Conservation (phyloP, 2,113 vertebrate species). For the Gopherus evgoodei region DNA sequence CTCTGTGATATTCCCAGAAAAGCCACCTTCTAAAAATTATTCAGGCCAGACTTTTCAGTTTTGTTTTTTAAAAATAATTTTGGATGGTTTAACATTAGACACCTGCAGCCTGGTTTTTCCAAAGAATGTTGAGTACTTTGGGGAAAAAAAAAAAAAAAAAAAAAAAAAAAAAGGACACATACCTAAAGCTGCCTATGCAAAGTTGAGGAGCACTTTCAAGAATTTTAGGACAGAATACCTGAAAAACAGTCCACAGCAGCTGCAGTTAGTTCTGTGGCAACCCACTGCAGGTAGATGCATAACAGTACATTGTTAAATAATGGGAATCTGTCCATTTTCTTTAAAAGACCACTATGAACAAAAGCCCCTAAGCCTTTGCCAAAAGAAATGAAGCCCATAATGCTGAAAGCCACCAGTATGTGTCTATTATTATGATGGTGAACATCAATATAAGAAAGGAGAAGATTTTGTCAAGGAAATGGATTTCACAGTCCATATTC, state of each 20-base stretch:
- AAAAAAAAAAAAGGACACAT: background rate
- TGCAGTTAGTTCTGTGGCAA: background rate
- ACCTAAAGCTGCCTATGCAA: background rate
- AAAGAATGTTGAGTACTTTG: background rate
- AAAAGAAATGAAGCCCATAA: background rate
- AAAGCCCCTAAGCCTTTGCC: background rate
- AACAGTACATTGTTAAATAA: background rate
- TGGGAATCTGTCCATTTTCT: background rate
- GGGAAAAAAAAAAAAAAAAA: too few relatives aligned
- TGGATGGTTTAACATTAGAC: too few relatives aligned
- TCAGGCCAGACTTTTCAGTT: too few relatives aligned
- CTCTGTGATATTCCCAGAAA: background rate
- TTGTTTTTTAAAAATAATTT: too few relatives aligned
- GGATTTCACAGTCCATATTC: background rate
- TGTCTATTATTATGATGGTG: background rate
- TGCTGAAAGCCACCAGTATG: background rate
- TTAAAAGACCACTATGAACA: background rate
- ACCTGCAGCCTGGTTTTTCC: background rate
- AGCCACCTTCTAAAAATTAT: background rate
- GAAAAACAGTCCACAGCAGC: background rate
- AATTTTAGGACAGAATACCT: background rate
- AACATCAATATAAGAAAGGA: background rate
- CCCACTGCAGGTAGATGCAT: background rate
- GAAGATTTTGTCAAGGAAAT: background rate
- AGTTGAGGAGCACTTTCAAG: background rate